Evolutionary conservation across 1,140 invertebrate genomes (phyloP).

Genomic region (Panulirus ornatus): DNA sequence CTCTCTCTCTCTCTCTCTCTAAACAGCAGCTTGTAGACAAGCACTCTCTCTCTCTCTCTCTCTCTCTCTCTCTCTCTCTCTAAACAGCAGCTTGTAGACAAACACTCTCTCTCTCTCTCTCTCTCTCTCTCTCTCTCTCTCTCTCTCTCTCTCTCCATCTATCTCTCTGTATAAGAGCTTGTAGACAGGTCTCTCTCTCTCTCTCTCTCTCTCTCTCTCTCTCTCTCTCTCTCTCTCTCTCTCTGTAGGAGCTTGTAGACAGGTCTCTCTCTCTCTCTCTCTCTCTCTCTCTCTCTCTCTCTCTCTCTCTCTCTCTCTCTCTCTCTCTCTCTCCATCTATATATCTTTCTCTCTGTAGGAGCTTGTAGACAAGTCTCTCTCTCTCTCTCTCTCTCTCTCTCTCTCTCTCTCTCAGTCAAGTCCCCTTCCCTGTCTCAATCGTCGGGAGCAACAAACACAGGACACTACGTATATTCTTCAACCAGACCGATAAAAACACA

Average conservation of each 20-base stretch:
- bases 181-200: background rate
- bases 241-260: background rate
- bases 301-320: background rate
- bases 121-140: slow-evolving; percentile 1
- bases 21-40: no score
- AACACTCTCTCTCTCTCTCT: background rate
- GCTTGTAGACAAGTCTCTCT: background rate
- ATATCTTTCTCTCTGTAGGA: background rate
- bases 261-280: no score
- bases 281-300: background rate
- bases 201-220: slow-evolving; percentile 4
- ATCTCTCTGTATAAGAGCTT: background rate
- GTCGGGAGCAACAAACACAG: no score
- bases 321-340: background rate
- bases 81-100: no score
- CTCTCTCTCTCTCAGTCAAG: background rate
- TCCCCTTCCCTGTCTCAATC: background rate
- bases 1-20: background rate
- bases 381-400: background rate
- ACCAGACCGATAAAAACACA: no score
- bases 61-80: slow-evolving; percentile 9
- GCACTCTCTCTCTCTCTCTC: background rate
- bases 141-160: background rate
- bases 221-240: background rate
- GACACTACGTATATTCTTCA: no score